Conservation (phyloP, 2,797 vertebrate genomes). For the Aldrovandia affinis region DNA sequence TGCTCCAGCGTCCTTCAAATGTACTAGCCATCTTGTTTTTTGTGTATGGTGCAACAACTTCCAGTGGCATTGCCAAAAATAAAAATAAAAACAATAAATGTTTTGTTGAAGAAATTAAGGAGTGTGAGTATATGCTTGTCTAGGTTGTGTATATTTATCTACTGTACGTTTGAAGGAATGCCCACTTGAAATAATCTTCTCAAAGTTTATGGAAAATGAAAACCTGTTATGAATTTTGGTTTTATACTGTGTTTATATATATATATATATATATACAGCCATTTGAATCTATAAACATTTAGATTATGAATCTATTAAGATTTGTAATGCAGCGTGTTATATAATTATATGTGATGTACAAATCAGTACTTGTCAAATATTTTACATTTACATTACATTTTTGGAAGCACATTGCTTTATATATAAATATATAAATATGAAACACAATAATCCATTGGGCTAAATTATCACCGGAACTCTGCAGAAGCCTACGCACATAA, state of each 20-base stretch:
- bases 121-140: slow-evolving; percentile 26
- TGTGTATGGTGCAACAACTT: neutral
- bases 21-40: slow-evolving; percentile 14
- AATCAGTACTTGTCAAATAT: neutral
- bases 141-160: neutral
- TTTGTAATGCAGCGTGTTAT: too few relatives aligned
- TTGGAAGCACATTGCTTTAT: neutral
- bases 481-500: neutral
- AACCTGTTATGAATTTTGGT: neutral
- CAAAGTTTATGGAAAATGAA: too few relatives aligned
- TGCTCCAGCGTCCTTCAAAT: neutral
- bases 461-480: neutral
- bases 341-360: too few relatives aligned
- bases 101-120: slow-evolving; percentile 12
- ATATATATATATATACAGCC: too few relatives aligned
- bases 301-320: too few relatives aligned
- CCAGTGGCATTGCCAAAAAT: neutral
- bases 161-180: neutral
- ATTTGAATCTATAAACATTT: too few relatives aligned
- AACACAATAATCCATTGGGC: neutral
- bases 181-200: slow-evolving; percentile 1
- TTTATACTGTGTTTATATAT: neutral
- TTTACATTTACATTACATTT: too few relatives aligned
- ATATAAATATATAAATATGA: neutral
- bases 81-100: neutral